Percentiles rank a stretch among this genome's conserved stretches.
Conservation (phyloP, 2,888 invertebrate species). For the Drosophila sordidula region DNA sequence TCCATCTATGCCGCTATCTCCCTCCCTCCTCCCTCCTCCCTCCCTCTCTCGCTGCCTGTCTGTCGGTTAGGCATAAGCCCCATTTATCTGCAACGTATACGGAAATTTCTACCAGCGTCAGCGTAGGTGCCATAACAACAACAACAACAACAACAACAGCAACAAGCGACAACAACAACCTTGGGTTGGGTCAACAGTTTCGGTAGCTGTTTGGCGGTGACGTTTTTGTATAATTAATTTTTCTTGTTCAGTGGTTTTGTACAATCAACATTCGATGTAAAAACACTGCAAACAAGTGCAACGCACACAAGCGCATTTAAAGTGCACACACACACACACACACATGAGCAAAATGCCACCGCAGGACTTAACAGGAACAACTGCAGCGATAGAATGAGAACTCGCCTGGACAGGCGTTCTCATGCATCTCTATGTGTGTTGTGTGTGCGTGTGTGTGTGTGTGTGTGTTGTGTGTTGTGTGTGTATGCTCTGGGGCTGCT, state of each 20-base stretch:
- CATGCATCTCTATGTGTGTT: constrained; percentile 10
- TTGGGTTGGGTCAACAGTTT: constrained; percentile 75
- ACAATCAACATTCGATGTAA: constrained; percentile 82
- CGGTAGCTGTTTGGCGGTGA: constrained; percentile 81
- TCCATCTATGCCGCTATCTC: constrained; percentile 12
- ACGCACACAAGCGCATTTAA: constrained; percentile 77
- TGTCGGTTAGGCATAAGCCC: constrained; percentile 71
- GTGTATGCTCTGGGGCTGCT: constrained; percentile 63
- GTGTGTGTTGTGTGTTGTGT: constrained; percentile 38
- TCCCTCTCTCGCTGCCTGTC: constrained; percentile 19
- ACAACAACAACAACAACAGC: constrained; percentile 33
- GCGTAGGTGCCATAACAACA: constrained; percentile 56
- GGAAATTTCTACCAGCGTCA: constrained; percentile 51
- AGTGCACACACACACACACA: constrained; percentile 56
- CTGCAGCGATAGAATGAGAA: constrained; percentile 49
- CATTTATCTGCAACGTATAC: constrained; percentile 61
- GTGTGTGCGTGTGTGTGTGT: constrained; percentile 18
- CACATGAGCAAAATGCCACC: constrained; percentile 59
- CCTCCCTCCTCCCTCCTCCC: constrained; percentile 6
- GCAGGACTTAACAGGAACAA: constrained; percentile 66
- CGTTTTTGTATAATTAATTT: constrained; percentile 84
- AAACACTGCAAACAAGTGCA: constrained; percentile 75
- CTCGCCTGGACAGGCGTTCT: constrained; percentile 34
- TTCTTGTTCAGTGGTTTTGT: constrained; percentile 84
- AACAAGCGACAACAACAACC: constrained; percentile 26